Percentiles rank a stretch among this genome's conserved stretches.
Evolutionary conservation across 2,797 vertebrate species (phyloP).

Genomic region (Amazonetta brasiliensis): DNA sequence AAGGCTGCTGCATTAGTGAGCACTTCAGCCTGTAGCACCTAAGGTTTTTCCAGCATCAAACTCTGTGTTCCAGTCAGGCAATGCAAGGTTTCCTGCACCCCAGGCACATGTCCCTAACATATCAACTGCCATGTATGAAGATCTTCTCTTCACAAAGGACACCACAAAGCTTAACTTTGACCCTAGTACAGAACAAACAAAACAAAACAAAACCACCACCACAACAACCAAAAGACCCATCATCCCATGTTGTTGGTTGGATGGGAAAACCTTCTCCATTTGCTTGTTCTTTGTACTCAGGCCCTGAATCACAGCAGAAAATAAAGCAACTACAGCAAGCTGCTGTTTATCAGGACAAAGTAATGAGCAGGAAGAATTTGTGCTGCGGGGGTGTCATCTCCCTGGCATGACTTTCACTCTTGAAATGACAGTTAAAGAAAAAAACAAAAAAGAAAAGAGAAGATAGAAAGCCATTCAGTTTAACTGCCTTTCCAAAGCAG

Average conservation of each 20-base stretch:
- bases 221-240: background rate
- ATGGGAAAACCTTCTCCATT: background rate
- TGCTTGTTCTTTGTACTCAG: background rate
- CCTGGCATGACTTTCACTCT: conserved; percentile 21
- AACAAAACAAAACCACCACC: background rate
- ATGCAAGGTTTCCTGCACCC: background rate
- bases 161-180: background rate
- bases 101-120: background rate
- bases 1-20: background rate
- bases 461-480: background rate
- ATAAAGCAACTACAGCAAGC: background rate
- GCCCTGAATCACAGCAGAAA: background rate
- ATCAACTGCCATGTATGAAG: background rate
- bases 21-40: background rate
- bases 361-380: background rate
- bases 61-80: background rate
- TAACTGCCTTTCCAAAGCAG: background rate
- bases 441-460: background rate
- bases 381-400: background rate
- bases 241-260: background rate
- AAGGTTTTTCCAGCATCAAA: background rate
- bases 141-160: background rate
- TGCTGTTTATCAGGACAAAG: background rate
- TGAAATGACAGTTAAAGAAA: conserved; percentile 7
- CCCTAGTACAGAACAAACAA: background rate